Evolutionary conservation across 1,140 invertebrate species (phyloP), one percentile per base, ranked within the genome.

Genomic region (Muscidifurax raptorellus): DNA sequence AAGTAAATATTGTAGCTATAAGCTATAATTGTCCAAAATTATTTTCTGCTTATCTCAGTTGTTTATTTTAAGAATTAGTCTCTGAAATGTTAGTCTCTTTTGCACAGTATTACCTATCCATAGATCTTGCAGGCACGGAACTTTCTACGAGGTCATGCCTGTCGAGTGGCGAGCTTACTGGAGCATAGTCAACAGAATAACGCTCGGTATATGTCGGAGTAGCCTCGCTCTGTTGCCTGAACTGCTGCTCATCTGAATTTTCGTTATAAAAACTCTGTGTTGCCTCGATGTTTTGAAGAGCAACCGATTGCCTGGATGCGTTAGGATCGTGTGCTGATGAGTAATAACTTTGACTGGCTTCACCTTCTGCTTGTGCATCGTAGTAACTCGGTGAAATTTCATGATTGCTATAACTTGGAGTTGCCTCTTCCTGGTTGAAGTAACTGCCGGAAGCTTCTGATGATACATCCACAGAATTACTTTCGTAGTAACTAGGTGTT

Each of bases 81-180:
- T n/a, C n/a, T n/a, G n/a, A n/a, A 18, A 13, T n/a, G n/a, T 36
- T 22, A 67, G 2, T 81, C 52, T 72, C 52, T 64, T 52, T 7
- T 71, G 67, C 67, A 82, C 74, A 89, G 76, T 90, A 93, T 93
- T 93, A 93, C 89, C 92, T 93, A 77, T 92, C 90, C 84, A 89
- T 90, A 85, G 91, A 89, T 74, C 87, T 89, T 22, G 91, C 88
- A 30, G 90, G 87, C 75, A 91, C 88, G 10, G 92, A 93, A 82
- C 91, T 93, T 83, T 93, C 92, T 15, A 93, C 92, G 25, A 93
- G 86, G 66, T 93, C 90, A 32, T 93, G 91, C 91, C 91, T 93
- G 7, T 92, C 92, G 40, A 92, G 90, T n/a, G 91, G 90, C 27
- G 92, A 91, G 72, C 89, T 91, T 0, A 90, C 90, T 18, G 92